These are phyloP conservation scores for Meiosimyza platycephala DNA, from an alignment of 2,888 invertebrate species.

Conservation along the genomic window DNA sequence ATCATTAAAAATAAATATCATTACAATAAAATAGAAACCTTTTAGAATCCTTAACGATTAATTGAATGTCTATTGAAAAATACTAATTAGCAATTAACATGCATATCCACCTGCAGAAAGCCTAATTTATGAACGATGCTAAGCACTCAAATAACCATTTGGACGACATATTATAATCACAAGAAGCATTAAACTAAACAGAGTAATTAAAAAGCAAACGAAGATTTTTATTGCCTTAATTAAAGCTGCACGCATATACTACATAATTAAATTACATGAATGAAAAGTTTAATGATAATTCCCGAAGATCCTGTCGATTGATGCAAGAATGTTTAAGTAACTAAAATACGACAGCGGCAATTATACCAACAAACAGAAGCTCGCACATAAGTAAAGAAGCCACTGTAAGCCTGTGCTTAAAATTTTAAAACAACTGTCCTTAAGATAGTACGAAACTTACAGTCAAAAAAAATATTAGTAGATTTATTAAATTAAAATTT, in stretches of 20 bases:
- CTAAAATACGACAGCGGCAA: slow-evolving; percentile 2
- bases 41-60: neutral
- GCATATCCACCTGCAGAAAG: neutral
- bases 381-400: neutral
- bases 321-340: neutral
- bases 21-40: too few relatives aligned
- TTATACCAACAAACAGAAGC: slow-evolving; percentile 11
- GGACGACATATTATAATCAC: slow-evolving; percentile 12
- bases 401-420: too few relatives aligned
- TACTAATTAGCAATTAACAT: neutral
- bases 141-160: slow-evolving; percentile 5
- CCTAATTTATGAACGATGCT: slow-evolving; percentile 13
- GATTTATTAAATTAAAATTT: too few relatives aligned
- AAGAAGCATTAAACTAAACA: slow-evolving; percentile 11
- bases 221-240: neutral
- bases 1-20: neutral
- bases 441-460: too few relatives aligned
- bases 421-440: too few relatives aligned
- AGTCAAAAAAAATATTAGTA: too few relatives aligned
- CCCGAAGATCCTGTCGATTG: neutral
- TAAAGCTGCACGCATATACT: neutral
- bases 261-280: slow-evolving; percentile 18
- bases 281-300: neutral
- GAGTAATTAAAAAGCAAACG: neutral
- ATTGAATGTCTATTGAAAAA: neutral